Conservation (phyloP, 2,888 invertebrate species). For the Cylindroiulus punctatus region DNA sequence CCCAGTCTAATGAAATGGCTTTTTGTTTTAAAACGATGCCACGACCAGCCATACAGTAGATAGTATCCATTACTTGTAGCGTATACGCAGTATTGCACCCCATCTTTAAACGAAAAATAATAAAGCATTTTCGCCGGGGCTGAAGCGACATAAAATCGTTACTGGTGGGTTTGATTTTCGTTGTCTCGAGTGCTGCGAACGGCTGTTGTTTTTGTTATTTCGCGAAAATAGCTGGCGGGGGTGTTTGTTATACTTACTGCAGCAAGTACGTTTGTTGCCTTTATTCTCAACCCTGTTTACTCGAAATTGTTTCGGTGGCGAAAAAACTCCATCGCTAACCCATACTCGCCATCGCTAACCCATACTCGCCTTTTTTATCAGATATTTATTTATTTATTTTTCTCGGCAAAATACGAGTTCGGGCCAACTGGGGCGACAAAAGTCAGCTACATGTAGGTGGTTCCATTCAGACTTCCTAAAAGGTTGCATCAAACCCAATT, state of each 20-base stretch:
- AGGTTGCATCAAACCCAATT: no score
- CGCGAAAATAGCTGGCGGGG: background rate
- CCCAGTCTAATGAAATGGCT: background rate
- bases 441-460: no score
- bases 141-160: background rate
- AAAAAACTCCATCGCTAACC: background rate
- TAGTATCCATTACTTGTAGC: background rate
- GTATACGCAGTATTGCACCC: background rate
- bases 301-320: conserved; percentile 1
- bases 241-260: no score
- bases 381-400: background rate
- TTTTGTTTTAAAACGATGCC: background rate
- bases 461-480: no score
- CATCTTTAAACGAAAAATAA: conserved; percentile 20
- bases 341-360: background rate
- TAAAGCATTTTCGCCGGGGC: background rate
- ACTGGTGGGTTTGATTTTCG: background rate
- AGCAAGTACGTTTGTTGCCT: background rate
- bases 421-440: no score
- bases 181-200: background rate
- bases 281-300: background rate
- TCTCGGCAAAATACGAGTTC: background rate
- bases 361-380: no score
- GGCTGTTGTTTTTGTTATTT: conserved; percentile 35
- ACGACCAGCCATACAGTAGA: no score